phyloP scores from a whole-genome alignment of 2,888 invertebrate genomes.

The Xanthia icteritia region DNA sequence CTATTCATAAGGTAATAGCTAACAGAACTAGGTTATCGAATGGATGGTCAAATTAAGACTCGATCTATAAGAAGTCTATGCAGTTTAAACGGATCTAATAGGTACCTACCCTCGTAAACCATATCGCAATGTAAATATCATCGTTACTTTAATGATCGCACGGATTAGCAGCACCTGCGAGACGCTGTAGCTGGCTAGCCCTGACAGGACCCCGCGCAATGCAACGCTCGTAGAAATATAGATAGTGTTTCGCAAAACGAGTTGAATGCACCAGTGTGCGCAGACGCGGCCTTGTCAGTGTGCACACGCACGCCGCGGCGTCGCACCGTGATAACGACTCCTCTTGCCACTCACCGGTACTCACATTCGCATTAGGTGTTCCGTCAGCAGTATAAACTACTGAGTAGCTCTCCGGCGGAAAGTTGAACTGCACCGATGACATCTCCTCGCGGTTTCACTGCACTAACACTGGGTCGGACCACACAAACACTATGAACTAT shows the following conservation, averaged over 20 bases:
- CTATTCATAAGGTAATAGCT: not conserved
- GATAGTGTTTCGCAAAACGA: constrained; percentile 72
- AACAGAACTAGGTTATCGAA: constrained; percentile 1
- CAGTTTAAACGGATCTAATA: constrained; percentile 9
- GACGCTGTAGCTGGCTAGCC: constrained; percentile 36
- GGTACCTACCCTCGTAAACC: constrained; percentile 26
- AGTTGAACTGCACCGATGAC: constrained; percentile 82
- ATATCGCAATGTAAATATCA: constrained; percentile 42
- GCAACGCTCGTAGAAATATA: constrained; percentile 65
- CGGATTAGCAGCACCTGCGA: constrained; percentile 37
- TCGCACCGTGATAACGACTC: constrained; percentile 74
- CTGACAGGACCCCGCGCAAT: constrained; percentile 35
- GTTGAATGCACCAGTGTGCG: constrained; percentile 85
- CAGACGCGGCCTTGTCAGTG: constrained; percentile 81
- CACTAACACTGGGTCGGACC: constrained; percentile 73
- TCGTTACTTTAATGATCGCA: constrained; percentile 42
- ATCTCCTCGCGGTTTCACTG: constrained; percentile 74
- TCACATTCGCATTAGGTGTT: constrained; percentile 81
- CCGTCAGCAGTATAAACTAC: constrained; percentile 82
- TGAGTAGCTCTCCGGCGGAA: constrained; percentile 87
- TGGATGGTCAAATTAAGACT: not conserved
- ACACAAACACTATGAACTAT: constrained; percentile 69
- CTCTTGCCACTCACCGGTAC: constrained; percentile 75
- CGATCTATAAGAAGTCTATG: constrained; percentile 5
- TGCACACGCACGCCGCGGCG: constrained; percentile 75